Base-by-base conservation (phyloP, 2,113 vertebrate genomes). In the Mustela lutreola region DNA sequence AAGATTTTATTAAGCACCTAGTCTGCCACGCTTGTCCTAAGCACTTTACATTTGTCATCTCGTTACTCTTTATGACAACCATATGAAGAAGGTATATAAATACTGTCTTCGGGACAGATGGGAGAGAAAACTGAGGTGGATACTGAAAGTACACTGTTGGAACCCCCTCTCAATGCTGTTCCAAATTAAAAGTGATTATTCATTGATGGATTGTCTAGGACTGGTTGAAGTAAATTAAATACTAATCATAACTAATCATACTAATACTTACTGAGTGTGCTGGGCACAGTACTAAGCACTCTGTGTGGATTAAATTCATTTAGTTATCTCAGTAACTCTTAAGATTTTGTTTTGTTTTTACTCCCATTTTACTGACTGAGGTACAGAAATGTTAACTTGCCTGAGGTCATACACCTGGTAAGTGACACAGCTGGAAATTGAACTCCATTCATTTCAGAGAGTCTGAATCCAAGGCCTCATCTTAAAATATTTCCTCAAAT, bases 401-500 rank as follows among this genome's bases (percentile, higher is more conserved):
- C 71, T 75, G 56, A 93, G 36, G 45, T 93, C 26, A 84, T n/a
- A 62, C 1, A 56, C 31, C 22, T 63, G n/a, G 31, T 79, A 71
- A 21, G 16, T 56, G 16, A 28, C 45, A 81, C 45, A 83, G 31
- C 24, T 67, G 11, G 14, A 36, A 67, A 60, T 28, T 95, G 33
- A 95, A 75, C 65, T 65, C 39, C 39, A 39, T 39, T 39, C 39
- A 39, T 39, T 39, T 39, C 16, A 24, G 24, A 71, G 42, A 53
- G 1, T 81, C 53, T 94, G 56, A 81, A n/a, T 42, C 26, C 7
- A 92, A 73, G 12, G 12, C 33, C 48, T 16, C 45, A 11, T 76
- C 78, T 80, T 67, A 60, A 82, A 90, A 87, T 62, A 39, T 18
- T 95, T 92, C 28, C 26, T 95, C 60, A 94, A 26, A 62, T 56